Conservation (phyloP, 1,140 invertebrate genomes). For the Meloidogyne floridensis region DNA sequence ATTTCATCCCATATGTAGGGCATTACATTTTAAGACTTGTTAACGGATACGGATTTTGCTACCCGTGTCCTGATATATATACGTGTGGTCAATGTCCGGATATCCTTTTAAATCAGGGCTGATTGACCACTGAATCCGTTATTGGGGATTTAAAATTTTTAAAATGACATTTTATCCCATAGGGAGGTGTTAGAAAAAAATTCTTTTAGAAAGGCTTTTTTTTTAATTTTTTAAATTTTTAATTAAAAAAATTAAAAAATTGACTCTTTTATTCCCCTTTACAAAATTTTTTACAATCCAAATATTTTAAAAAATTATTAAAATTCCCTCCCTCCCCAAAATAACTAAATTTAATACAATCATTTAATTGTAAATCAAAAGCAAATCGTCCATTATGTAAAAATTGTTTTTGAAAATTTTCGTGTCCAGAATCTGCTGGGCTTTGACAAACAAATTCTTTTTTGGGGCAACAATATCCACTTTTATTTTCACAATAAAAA, state of each 20-base stretch:
- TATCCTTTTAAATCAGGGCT: too few relatives aligned
- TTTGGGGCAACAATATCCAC: background rate
- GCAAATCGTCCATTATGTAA: background rate
- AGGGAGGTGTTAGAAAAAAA: too few relatives aligned
- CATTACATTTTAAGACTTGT: too few relatives aligned
- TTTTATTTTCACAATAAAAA: background rate
- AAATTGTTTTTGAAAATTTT: background rate
- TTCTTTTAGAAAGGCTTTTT: too few relatives aligned
- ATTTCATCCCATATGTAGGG: too few relatives aligned
- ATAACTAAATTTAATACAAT: conserved; percentile 7
- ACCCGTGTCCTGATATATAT: too few relatives aligned
- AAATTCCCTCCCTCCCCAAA: background rate
- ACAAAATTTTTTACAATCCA: background rate
- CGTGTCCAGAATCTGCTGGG: background rate
- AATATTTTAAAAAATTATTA: conserved; percentile 10
- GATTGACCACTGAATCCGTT: too few relatives aligned
- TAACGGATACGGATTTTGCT: too few relatives aligned
- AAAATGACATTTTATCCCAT: too few relatives aligned
- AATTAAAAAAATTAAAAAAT: background rate
- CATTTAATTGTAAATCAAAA: background rate
- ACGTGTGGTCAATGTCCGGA: too few relatives aligned
- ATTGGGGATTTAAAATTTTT: too few relatives aligned
- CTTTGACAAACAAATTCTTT: conserved; percentile 4
- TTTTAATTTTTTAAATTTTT: too few relatives aligned
- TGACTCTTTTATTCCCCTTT: background rate